Base-by-base conservation (phyloP, 2,113 vertebrate genomes). In the Mesocricetus auratus region DNA sequence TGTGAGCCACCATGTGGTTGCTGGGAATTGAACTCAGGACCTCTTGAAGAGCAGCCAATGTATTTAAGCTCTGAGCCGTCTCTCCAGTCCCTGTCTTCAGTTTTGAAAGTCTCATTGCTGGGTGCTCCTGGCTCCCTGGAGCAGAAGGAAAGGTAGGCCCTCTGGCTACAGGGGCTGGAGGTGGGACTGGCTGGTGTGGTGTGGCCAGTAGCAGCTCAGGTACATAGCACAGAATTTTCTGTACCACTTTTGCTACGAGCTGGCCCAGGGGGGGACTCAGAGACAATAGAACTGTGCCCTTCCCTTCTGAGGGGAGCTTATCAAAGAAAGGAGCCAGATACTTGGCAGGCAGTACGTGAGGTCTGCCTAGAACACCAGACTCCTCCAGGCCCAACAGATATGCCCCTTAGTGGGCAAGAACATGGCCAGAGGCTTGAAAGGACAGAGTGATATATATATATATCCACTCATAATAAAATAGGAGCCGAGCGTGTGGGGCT, bases 101-200 rank as follows among this genome's bases (percentile, higher is more conserved):
- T 94, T 89, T 64, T 39, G 45, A 58, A 68, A 68, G 47, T 73
- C 31, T 86, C 64, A 93, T 78, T 90, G 66, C 42, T 50, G 71
- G 66, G 56, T 93, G 33, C 69, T 12, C 17, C 3, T 24, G n/a
- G 45, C 3, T 39, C 66, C 75, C 12, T 1, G 10, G 56, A 69
- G 73, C 33, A 90, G 79, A 24, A 62, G 22, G 66, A 86, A 26
- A 66, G 73, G 17, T 13, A 83, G 56, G 56, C 53, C 9, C 56
- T 62, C 56, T n/a, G 16, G 11, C 66, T 66, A 58, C 12, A 36
- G 36, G 50, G 33, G 45, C 17, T 19, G 16, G 0, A 62, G 58
- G 50, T 47, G 29, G 64, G 89, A 45, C 73, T 7, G 74, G 73
- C n/a, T 36, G 78, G 39, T 0, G 60, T 6, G 31, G 47, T 45